These are phyloP conservation scores for Nerophis ophidion DNA, from an alignment of 2,113 vertebrate species.

Conservation along the genomic window DNA sequence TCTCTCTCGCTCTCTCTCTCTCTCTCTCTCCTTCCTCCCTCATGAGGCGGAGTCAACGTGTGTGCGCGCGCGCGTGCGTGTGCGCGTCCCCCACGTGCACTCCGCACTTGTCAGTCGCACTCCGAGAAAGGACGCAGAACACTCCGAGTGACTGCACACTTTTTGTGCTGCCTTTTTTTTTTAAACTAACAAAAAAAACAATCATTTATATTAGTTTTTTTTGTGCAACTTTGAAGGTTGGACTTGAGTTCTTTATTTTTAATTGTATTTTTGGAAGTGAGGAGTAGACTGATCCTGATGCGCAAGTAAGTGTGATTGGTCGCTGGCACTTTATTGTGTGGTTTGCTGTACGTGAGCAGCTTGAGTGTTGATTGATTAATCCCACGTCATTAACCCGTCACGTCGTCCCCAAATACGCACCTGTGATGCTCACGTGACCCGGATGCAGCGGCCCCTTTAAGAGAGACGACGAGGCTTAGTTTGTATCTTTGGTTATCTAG, in stretches of 20 bases:
- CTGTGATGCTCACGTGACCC: background rate
- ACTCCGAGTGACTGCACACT: background rate
- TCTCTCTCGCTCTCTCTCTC: constrained; percentile 10
- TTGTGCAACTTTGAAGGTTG: background rate
- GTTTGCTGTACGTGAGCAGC: too few species aligned
- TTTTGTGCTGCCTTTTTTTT: background rate
- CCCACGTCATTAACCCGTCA: background rate
- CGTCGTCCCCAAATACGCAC: background rate
- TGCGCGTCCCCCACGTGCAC: constrained; percentile 45
- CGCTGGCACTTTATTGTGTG: background rate
- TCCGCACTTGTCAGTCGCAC: constrained; percentile 60
- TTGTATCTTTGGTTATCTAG: constrained; percentile 99
- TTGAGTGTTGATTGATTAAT: too few species aligned
- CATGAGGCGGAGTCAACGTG: constrained; percentile 59
- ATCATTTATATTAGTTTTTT: too few species aligned
- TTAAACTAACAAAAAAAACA: too few species aligned
- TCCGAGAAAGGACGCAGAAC: constrained; percentile 18
- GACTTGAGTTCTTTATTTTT: constrained; percentile 17
- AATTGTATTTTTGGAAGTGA: background rate
- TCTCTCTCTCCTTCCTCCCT: constrained; percentile 8
- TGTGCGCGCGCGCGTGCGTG: constrained; percentile 1
- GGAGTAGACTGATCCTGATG: constrained; percentile 39
- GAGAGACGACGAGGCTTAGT: constrained; percentile 73
- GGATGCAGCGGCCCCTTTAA: constrained; percentile 67
- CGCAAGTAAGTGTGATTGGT: constrained; percentile 49